Evolutionary conservation across 2,797 vertebrate genomes (phyloP), one percentile per base, ranked within the genome.

Genomic region (Esox lucius): DNA sequence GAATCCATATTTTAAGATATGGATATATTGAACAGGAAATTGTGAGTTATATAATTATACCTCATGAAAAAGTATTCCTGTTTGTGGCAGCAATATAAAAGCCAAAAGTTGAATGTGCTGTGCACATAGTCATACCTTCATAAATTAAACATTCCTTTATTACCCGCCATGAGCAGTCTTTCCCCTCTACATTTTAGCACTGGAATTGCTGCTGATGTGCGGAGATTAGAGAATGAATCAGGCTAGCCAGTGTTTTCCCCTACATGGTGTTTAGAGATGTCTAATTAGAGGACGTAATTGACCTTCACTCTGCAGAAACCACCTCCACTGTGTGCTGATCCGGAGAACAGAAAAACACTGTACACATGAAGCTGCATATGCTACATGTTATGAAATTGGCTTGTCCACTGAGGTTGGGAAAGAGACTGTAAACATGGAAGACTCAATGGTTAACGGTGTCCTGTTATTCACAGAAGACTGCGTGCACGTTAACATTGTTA

Each of bases 381-480:
- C 26, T 31, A 15, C 24, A 28, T 66, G 64, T 66, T 66, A 35
- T 74, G 79, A 74, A 73, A 78, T 86, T 84, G 83, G 71, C 31
- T 66, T 33, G 64, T 66, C 64, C 79, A 87, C 75, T 75, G 71
- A 79, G 39, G 72, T 74, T 72, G 75, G 64, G 35, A 71, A 80
- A 22, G 73, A 46, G 78, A 85, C 80, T 84, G 67, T 79, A 80
- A 17, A 17, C 28, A 66, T 35, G 64, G 83, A 84, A 76, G 64
- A 35, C 64, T 87, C 22, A 61, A 24, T 61, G 22, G 56, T 24
- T 61, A 61, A 61, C 53, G 82, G 83, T 73, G 76, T 85, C 81
- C 89, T 90, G 89, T 90, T 86, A 86, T 87, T 74, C 80, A 80
- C 85, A 71, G 79, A 85, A 79, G 78, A 83, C 80, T 85, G 88